These are phyloP conservation scores for Halotydeus destructor DNA, from an alignment of 1,140 invertebrate species.

Conservation along the genomic window DNA sequence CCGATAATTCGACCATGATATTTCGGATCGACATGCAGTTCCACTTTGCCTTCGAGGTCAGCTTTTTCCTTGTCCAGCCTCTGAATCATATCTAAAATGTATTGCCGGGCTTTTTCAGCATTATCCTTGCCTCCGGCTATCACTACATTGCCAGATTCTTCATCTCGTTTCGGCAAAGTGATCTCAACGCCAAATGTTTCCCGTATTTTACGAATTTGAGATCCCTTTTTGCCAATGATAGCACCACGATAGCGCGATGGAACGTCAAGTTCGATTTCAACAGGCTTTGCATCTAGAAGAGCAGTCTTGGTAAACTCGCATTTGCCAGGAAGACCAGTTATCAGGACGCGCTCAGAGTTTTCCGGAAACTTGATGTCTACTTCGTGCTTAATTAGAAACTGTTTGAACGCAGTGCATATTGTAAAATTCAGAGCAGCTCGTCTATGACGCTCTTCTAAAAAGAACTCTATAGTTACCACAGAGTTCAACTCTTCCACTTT, in stretches of 20 bases:
- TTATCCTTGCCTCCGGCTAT: slow-evolving; percentile 82
- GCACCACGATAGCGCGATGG: slow-evolving; percentile 89
- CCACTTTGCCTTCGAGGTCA: slow-evolving; percentile 36
- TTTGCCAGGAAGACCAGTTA: slow-evolving; percentile 78
- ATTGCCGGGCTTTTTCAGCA: slow-evolving; percentile 82
- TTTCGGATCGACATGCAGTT: slow-evolving; percentile 59
- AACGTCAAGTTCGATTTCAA: slow-evolving; percentile 57
- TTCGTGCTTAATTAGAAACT: slow-evolving; percentile 58
- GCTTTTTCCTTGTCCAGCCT: slow-evolving; percentile 61
- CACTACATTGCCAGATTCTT: slow-evolving; percentile 57
- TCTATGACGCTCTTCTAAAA: slow-evolving; percentile 65
- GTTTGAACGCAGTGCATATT: slow-evolving; percentile 57
- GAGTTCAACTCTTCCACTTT: slow-evolving; percentile 51
- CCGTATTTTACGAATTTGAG: slow-evolving; percentile 65
- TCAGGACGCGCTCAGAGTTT: slow-evolving; percentile 57
- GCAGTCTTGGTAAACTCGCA: slow-evolving; percentile 84
- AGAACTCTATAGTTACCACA: slow-evolving; percentile 54
- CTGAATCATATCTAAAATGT: slow-evolving; percentile 79
- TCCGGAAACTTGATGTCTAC: slow-evolving; percentile 84
- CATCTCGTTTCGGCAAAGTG: slow-evolving; percentile 59
- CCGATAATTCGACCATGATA: slow-evolving; percentile 83
- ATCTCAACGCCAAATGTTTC: slow-evolving; percentile 78
- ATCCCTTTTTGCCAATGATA: slow-evolving; percentile 73
- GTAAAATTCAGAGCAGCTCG: slow-evolving; percentile 64
- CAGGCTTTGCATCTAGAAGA: slow-evolving; percentile 62